Percentiles rank a stretch among this genome's conserved stretches.
phyloP scores from a whole-genome alignment of 2,113 vertebrate genomes.

The Lophius piscatorius region DNA sequence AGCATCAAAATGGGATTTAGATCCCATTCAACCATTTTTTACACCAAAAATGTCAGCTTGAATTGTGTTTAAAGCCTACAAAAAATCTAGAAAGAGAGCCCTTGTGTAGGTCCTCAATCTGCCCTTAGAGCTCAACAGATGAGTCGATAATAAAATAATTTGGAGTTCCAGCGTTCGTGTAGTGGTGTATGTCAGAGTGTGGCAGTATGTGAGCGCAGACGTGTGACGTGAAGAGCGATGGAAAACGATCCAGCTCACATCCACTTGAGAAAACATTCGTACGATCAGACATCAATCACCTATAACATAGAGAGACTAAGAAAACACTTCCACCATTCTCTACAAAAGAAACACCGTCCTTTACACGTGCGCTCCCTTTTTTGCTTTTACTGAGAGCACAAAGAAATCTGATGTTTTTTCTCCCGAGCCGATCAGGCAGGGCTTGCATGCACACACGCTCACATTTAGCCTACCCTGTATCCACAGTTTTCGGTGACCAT shows the following conservation, averaged over 20 bases:
- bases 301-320: conserved; percentile 23
- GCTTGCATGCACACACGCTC: conserved; percentile 33
- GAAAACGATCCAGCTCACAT: neutral
- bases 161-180: too few relatives aligned
- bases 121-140: too few relatives aligned
- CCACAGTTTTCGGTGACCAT: conserved; percentile 68
- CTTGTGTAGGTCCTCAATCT: too few relatives aligned
- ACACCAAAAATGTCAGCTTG: too few relatives aligned
- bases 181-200: neutral
- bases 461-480: conserved; percentile 10
- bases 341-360: conserved; percentile 33
- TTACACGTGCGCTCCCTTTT: conserved; percentile 18
- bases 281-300: conserved; percentile 42
- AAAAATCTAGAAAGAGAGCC: too few relatives aligned
- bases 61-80: too few relatives aligned
- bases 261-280: conserved; percentile 45
- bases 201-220: conserved; percentile 1
- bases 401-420: neutral
- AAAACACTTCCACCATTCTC: conserved; percentile 30
- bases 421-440: conserved; percentile 20
- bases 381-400: conserved; percentile 1
- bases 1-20: too few relatives aligned
- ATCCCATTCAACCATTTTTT: too few relatives aligned
- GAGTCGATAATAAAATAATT: too few relatives aligned
- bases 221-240: conserved; percentile 9